Conservation (phyloP, 2,113 vertebrate species). For the Rhinogobius similis region DNA sequence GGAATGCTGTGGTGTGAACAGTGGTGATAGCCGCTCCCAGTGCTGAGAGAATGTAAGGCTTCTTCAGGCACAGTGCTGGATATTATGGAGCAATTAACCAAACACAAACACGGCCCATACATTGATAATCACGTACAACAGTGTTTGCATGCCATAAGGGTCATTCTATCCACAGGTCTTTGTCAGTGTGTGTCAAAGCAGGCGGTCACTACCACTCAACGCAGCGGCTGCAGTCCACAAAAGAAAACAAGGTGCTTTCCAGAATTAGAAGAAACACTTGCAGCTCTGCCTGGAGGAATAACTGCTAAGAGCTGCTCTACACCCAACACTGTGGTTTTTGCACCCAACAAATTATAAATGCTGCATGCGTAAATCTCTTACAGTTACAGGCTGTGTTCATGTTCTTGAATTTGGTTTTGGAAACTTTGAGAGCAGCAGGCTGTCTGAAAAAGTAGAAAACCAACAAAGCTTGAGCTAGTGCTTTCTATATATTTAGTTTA, state of each 20-base stretch:
- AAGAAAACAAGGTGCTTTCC: conserved; percentile 53
- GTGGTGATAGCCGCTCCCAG: conserved; percentile 65
- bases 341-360: conserved; percentile 36
- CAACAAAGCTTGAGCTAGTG: background rate
- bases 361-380: conserved; percentile 35
- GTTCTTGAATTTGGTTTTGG: conserved; percentile 33
- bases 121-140: conserved; percentile 30
- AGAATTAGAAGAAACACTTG: conserved; percentile 20
- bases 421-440: background rate
- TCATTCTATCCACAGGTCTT: conserved; percentile 48
- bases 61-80: conserved; percentile 47
- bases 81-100: conserved; percentile 10
- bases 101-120: conserved; percentile 43
- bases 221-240: conserved; percentile 16
- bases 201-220: conserved; percentile 38
- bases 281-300: conserved; percentile 16
- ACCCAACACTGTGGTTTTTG: conserved; percentile 39
- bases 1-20: conserved; percentile 73
- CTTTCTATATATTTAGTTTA: background rate
- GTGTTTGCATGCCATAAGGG: conserved; percentile 47
- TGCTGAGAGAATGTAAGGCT: conserved; percentile 53
- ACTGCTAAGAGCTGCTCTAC: conserved; percentile 25
- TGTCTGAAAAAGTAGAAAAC: background rate
- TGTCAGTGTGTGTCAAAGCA: conserved; percentile 49
- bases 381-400: conserved; percentile 9